Percentiles rank a stretch among this genome's conserved stretches.
These are phyloP conservation scores for Drosophila basisetae DNA, from an alignment of 2,888 invertebrate genomes.

Conservation along the genomic window DNA sequence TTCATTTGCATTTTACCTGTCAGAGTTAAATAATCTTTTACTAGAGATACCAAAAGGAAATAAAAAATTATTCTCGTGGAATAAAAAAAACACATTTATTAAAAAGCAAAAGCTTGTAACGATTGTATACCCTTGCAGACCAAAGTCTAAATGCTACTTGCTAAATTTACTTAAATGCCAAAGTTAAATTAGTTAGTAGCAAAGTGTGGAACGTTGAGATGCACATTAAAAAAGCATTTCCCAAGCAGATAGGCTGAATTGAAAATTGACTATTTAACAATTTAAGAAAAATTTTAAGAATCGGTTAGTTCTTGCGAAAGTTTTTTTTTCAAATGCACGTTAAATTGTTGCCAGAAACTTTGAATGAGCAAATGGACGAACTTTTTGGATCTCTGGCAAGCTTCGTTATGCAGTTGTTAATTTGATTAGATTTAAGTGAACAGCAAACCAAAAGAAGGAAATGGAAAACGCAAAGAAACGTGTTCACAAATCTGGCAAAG, in stretches of 20 bases:
- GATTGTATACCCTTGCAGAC: neutral
- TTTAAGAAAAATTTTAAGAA: neutral
- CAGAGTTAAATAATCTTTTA: neutral
- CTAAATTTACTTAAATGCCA: neutral
- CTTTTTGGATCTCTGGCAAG: slow-evolving; percentile 54
- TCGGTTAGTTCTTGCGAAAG: slow-evolving; percentile 20
- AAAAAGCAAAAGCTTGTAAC: neutral
- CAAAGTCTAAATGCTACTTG: neutral
- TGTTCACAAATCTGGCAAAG: slow-evolving; percentile 49
- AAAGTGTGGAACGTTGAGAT: neutral
- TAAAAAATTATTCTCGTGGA: neutral
- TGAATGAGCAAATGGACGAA: slow-evolving; percentile 40
- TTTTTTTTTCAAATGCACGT: slow-evolving; percentile 30
- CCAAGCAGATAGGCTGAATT: too few species aligned
- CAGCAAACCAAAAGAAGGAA: slow-evolving; percentile 14
- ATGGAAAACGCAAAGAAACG: neutral
- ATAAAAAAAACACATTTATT: neutral
- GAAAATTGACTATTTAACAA: neutral
- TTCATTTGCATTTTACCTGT: neutral
- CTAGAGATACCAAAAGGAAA: neutral
- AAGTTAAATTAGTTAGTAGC: neutral
- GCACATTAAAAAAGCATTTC: neutral
- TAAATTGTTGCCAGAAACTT: slow-evolving; percentile 34
- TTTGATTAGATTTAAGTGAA: slow-evolving; percentile 62
- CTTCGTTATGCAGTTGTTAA: slow-evolving; percentile 49